Conservation (phyloP, 2,113 vertebrate species). For the Tenrec ecaudatus region DNA sequence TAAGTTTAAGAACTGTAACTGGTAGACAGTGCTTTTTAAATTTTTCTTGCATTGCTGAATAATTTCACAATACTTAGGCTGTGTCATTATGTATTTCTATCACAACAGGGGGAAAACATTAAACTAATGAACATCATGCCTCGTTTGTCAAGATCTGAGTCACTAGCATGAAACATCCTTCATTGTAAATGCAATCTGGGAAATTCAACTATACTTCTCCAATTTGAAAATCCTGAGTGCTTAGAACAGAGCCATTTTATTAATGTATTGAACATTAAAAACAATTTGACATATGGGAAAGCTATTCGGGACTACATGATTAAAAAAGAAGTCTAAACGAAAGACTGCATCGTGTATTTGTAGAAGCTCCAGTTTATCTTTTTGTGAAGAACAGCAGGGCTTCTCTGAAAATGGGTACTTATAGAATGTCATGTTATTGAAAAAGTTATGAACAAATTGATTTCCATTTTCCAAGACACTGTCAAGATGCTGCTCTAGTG, state of each 20-base stretch:
- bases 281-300: slow-evolving; percentile 67
- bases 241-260: slow-evolving; percentile 69
- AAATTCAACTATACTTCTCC: slow-evolving; percentile 42
- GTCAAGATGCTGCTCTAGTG: background rate
- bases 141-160: slow-evolving; percentile 79
- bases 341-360: slow-evolving; percentile 13
- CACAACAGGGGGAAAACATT: slow-evolving; percentile 63
- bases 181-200: slow-evolving; percentile 69
- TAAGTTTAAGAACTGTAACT: slow-evolving; percentile 46
- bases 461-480: slow-evolving; percentile 15
- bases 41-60: slow-evolving; percentile 52
- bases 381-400: slow-evolving; percentile 9
- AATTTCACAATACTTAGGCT: slow-evolving; percentile 72
- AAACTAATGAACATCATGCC: slow-evolving; percentile 76
- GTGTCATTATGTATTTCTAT: slow-evolving; percentile 77
- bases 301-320: slow-evolving; percentile 62
- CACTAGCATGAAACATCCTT: slow-evolving; percentile 55
- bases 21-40: slow-evolving; percentile 25
- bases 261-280: slow-evolving; percentile 78
- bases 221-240: slow-evolving; percentile 68
- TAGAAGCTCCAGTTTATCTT: slow-evolving; percentile 22
- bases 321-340: slow-evolving; percentile 67
- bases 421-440: slow-evolving; percentile 9
- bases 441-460: slow-evolving; percentile 37
- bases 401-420: slow-evolving; percentile 55